Base-by-base conservation (phyloP, 1,140 invertebrate species). In the Fragariocoptes setiger region DNA sequence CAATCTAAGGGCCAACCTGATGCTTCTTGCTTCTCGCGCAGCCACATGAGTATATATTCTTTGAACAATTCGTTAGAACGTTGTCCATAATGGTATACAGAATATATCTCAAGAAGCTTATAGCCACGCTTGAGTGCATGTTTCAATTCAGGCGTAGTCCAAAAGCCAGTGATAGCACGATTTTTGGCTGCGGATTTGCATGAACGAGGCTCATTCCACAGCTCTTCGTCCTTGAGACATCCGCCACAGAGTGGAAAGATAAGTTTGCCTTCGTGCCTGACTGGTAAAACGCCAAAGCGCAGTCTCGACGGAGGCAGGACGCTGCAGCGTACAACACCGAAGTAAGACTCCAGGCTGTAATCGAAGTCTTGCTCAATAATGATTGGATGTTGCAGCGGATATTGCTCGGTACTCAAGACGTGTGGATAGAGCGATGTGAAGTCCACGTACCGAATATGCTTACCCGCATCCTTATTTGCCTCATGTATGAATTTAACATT, bases 71-170 rank as follows among this genome's bases (percentile, higher is more conserved):
- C 17, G 3, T 18, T 37, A 12, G 31, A 40, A 15, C 5, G 16
- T 31, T 38, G 37, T 39, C 39, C 14, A 22, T 40, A 44, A 42
- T 53, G 48, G 22, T 47, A 51, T 14, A 52, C 44, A 44, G 51
- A 46, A 37, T 48, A 44, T 5, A 51, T 42, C 35, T 48, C 12
- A 31, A 21, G 15, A 16, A 43, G 21, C 20, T 39, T 35, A 38
- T 45, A 45, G 17, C 38, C 37, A n/a, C 21, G 8, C 5, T 39
- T 17, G 3, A 43, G 15, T 13, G 44, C 44, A 14, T 38, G 4
- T 21, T 43, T 16, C 2, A 45, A 8, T 21, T 43, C 44, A 4
- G 22, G 14, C 2, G 40, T 20, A 13, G 41, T 37, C 37, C 36
- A 42, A 1, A 38, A 40, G 8, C 41, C 41, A 14, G 17, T 35